phyloP scores from a whole-genome alignment of 2,113 vertebrate genomes.

The Bujurquina vittata region DNA sequence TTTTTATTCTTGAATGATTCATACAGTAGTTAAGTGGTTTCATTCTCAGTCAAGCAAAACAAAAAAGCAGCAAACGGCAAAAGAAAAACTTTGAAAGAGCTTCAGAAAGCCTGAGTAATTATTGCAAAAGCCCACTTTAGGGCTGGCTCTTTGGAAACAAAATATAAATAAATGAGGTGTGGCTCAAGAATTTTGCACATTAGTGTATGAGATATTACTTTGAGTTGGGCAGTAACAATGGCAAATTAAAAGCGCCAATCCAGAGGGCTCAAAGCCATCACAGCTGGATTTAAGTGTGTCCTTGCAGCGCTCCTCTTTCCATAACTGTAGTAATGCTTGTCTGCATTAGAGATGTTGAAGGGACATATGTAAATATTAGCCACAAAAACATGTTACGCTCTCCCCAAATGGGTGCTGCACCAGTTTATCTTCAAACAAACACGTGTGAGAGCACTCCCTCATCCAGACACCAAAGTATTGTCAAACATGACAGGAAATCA shows the following conservation, averaged over 20 bases:
- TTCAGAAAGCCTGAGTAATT: neutral
- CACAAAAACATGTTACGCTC: neutral
- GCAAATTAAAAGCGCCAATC: no score
- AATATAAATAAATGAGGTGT: neutral
- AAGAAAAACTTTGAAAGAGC: neutral
- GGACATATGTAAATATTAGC: fast-evolving
- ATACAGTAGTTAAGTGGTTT: no score
- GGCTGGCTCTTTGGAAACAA: neutral
- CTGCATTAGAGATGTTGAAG: neutral
- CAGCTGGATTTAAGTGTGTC: no score
- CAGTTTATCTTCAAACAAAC: neutral
- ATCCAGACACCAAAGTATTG: neutral
- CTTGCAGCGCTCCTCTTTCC: no score
- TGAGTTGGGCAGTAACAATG: neutral
- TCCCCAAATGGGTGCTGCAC: neutral
- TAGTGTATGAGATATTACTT: neutral
- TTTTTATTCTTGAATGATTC: no score
- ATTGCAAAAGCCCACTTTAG: fast-evolving
- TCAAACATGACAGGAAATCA: neutral
- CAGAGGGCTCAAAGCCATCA: no score
- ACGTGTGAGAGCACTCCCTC: neutral
- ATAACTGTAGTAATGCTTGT: neutral
- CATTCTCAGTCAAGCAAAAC: no score
- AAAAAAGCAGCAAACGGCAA: neutral
- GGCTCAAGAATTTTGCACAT: neutral